phyloP scores from a whole-genome alignment of 2,888 invertebrate genomes.

The Netelia melanura region DNA sequence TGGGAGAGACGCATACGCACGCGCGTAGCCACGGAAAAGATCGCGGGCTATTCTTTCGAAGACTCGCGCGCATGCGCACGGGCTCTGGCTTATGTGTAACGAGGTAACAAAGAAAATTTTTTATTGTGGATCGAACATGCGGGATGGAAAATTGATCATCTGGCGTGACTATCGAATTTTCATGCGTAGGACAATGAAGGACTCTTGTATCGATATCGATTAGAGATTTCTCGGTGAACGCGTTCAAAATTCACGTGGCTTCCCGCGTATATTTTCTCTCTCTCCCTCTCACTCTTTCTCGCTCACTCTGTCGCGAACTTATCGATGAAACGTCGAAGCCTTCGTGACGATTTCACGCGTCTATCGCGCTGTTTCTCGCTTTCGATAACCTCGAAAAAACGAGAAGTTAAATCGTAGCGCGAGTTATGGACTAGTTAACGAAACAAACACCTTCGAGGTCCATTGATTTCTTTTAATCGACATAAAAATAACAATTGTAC shows the following conservation, averaged over 20 bases:
- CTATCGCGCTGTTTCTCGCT: constrained; percentile 36
- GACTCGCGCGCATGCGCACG: background rate
- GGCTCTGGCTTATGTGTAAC: background rate
- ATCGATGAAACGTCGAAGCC: constrained; percentile 26
- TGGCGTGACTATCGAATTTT: background rate
- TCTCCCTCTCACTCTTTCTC: background rate
- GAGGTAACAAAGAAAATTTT: background rate
- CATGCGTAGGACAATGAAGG: background rate
- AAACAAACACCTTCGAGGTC: constrained; percentile 48
- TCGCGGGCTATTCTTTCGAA: constrained; percentile 39
- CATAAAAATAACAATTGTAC: background rate
- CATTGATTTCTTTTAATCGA: constrained; percentile 43
- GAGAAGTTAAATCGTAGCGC: constrained; percentile 20
- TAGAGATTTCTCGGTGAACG: too few relatives aligned
- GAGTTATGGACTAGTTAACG: background rate
- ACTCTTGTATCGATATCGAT: too few relatives aligned
- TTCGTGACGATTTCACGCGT: constrained; percentile 40
- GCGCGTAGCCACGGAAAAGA: constrained; percentile 61
- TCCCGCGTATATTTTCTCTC: background rate
- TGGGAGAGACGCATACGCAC: constrained; percentile 41
- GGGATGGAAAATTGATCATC: background rate
- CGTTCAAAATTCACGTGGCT: too few relatives aligned
- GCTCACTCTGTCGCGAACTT: background rate
- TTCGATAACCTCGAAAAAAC: constrained; percentile 50
- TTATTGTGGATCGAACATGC: background rate